phyloP scores from a whole-genome alignment of 1,140 invertebrate genomes.

The Palaemon carinicauda region DNA sequence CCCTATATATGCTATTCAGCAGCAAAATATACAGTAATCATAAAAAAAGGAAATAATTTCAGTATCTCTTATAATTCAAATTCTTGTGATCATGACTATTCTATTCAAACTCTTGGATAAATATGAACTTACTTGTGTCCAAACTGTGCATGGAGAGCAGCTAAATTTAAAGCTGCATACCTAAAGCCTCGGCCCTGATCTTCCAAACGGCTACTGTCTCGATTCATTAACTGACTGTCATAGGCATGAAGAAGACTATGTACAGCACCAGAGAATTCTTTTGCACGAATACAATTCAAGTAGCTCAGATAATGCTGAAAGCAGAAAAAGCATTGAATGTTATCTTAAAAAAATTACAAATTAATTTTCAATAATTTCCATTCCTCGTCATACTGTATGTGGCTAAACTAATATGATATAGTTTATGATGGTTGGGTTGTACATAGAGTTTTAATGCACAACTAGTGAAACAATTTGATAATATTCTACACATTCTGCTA shows the following conservation, averaged over 20 bases:
- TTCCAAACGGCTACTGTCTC: slow-evolving; percentile 63
- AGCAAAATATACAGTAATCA: too few species aligned
- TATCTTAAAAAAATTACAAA: background rate
- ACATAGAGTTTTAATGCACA: background rate
- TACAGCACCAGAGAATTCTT: slow-evolving; percentile 85
- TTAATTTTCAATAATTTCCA: background rate
- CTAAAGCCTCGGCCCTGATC: slow-evolving; percentile 80
- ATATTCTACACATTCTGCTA: too few species aligned
- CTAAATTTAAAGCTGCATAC: slow-evolving; percentile 89
- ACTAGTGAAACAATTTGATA: too few species aligned
- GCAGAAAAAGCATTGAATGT: background rate
- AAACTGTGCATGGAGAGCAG: slow-evolving; percentile 86
- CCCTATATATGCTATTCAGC: too few species aligned
- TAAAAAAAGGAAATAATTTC: too few species aligned
- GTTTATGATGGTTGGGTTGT: background rate
- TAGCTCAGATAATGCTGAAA: slow-evolving; percentile 82
- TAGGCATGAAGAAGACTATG: slow-evolving; percentile 86
- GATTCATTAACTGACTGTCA: slow-evolving; percentile 62
- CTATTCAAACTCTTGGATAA: too few species aligned
- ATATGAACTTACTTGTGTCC: slow-evolving; percentile 75
- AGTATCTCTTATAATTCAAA: too few species aligned
- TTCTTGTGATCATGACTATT: too few species aligned
- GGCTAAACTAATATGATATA: background rate
- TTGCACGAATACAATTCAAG: slow-evolving; percentile 84
- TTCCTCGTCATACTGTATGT: background rate